Percentiles rank a stretch among this genome's conserved stretches.
Evolutionary conservation across 2,113 vertebrate species (phyloP).

Genomic region (Athene noctua): DNA sequence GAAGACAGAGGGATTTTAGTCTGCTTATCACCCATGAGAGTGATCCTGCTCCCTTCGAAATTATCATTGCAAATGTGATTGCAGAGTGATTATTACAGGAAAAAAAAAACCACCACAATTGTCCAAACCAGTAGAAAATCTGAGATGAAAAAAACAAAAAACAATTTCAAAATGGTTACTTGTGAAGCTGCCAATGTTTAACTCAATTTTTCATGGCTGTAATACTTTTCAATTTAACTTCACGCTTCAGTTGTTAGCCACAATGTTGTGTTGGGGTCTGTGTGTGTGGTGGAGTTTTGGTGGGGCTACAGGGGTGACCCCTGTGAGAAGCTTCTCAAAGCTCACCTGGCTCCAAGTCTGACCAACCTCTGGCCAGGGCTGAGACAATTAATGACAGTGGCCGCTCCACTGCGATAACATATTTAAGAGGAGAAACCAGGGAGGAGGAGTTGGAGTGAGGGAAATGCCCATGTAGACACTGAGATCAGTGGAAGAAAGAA

Average conservation of each 20-base stretch:
- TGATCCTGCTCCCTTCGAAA: neutral
- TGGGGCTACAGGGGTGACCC: too few species aligned
- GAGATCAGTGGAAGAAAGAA: too few species aligned
- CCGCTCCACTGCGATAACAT: too few species aligned
- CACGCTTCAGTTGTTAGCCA: neutral
- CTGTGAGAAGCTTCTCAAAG: too few species aligned
- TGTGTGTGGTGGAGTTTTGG: too few species aligned
- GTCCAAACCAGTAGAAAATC: neutral
- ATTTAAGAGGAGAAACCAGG: too few species aligned
- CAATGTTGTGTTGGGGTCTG: neutral
- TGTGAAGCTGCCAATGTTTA: neutral
- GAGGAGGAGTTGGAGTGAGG: too few species aligned
- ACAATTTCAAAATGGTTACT: neutral
- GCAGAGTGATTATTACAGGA: neutral
- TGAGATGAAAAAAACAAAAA: neutral
- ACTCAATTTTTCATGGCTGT: neutral
- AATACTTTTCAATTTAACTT: neutral
- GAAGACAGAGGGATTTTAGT: neutral
- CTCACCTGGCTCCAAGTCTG: too few species aligned
- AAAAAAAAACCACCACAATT: neutral
- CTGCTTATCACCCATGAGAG: rapidly evolving
- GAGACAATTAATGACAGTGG: too few species aligned
- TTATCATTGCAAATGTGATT: neutral
- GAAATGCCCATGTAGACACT: too few species aligned
- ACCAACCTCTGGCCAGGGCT: too few species aligned